Evolutionary conservation across 1,140 invertebrate genomes (phyloP).

Genomic region (Stenopsyche tienmushanensis): DNA sequence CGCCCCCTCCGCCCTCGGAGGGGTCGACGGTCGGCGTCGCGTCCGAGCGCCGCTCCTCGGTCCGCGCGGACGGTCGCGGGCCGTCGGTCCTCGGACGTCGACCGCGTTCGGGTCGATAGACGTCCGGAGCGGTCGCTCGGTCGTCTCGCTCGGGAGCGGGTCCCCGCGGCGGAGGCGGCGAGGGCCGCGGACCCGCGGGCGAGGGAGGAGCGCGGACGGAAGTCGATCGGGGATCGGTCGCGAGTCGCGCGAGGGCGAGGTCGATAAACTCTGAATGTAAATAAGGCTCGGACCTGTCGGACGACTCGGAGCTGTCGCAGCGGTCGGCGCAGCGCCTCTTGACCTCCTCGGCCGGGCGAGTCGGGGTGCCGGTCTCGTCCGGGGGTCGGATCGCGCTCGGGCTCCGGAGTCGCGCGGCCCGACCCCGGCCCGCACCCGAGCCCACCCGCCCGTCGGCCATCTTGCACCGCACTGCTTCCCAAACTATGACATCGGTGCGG

Average conservation of each 20-base stretch:
- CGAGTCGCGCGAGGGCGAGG: slow-evolving; percentile 3
- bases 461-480: slow-evolving; percentile 42
- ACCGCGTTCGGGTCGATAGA: not conserved
- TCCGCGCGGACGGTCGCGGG: no score
- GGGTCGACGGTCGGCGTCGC: slow-evolving; percentile 10
- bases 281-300: slow-evolving; percentile 79
- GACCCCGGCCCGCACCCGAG: slow-evolving; percentile 53
- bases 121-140: not conserved
- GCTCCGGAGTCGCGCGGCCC: slow-evolving; percentile 49
- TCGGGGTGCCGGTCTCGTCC: no score
- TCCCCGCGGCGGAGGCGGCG: slow-evolving; percentile 1
- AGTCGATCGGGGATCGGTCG: not conserved
- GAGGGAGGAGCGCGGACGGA: not conserved
- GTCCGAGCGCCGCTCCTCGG: no score
- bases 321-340: slow-evolving; percentile 74
- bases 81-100: not conserved
- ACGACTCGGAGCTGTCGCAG: slow-evolving; percentile 86
- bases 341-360: slow-evolving; percentile 31
- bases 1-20: slow-evolving; percentile 8
- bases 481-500: not conserved
- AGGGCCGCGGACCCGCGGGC: not conserved
- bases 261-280: slow-evolving; percentile 33
- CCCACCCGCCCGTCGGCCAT: slow-evolving; percentile 54
- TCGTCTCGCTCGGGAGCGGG: not conserved
- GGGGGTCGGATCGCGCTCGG: no score